Evolutionary conservation across 1,140 invertebrate species (phyloP).

Genomic region (Homarus americanus): DNA sequence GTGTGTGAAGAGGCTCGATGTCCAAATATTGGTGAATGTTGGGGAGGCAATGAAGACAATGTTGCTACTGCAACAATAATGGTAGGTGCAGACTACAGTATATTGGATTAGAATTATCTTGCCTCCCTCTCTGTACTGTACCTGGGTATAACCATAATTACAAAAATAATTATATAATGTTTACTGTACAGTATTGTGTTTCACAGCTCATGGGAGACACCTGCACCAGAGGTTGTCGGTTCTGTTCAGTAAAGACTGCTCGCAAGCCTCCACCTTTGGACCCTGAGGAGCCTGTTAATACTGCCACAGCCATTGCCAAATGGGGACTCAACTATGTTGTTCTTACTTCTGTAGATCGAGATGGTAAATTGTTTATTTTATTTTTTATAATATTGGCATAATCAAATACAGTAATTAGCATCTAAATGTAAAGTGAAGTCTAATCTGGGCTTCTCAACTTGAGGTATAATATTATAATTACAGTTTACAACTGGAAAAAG

Average conservation of each 20-base stretch:
- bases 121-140: too few relatives aligned
- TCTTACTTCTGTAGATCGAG: constrained; percentile 97
- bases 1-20: constrained; percentile 99
- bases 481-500: too few relatives aligned
- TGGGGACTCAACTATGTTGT: constrained; percentile 99
- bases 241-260: constrained; percentile 99
- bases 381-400: too few relatives aligned
- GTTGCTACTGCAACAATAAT: constrained; percentile 94
- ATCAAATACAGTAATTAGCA: too few relatives aligned
- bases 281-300: constrained; percentile 94
- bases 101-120: too few relatives aligned
- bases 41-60: constrained; percentile 95
- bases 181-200: neutral
- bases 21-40: constrained; percentile 99
- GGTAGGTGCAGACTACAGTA: constrained; percentile 80
- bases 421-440: too few relatives aligned
- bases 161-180: too few relatives aligned
- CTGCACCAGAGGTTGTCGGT: constrained; percentile 93
- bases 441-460: too few relatives aligned
- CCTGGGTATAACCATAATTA: too few relatives aligned
- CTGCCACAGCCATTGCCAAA: constrained; percentile 92
- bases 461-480: too few relatives aligned
- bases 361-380: constrained; percentile 78
- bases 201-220: constrained; percentile 93
- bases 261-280: constrained; percentile 93